Percentiles rank a stretch among this genome's conserved stretches.
phyloP scores from a whole-genome alignment of 2,797 vertebrate species.

The Lateolabrax maculatus region DNA sequence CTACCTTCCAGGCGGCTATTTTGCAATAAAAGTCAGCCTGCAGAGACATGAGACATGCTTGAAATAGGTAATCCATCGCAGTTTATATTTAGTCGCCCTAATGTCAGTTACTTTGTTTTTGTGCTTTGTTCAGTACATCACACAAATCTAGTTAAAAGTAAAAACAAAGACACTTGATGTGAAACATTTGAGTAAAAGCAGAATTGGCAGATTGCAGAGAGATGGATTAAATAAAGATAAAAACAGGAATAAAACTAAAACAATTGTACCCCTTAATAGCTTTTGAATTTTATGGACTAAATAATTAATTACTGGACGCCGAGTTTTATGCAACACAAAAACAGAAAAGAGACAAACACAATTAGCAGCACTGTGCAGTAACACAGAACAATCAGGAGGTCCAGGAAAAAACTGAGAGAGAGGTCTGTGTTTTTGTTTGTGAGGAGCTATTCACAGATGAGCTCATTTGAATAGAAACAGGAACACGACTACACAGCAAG shows the following conservation, averaged over 20 bases:
- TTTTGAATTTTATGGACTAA: conserved; percentile 19
- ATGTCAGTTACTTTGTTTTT: not conserved
- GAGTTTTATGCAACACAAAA: conserved; percentile 30
- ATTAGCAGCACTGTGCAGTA: conserved; percentile 6
- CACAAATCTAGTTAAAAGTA: not conserved
- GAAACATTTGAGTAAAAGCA: not conserved
- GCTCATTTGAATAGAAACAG: conserved; percentile 71
- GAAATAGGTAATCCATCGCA: not conserved
- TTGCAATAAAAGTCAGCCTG: not conserved
- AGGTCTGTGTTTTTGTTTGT: conserved; percentile 33
- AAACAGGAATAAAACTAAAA: not conserved
- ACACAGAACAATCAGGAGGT: conserved; percentile 41
- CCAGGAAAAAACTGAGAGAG: not conserved
- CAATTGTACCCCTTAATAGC: not conserved
- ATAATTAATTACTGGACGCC: not conserved
- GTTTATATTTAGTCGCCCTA: conserved; percentile 19
- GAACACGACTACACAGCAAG: conserved; percentile 28
- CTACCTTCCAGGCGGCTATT: not conserved
- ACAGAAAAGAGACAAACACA: conserved; percentile 18
- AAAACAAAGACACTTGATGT: not conserved
- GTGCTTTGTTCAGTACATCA: conserved; percentile 20
- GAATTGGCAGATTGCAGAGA: not conserved
- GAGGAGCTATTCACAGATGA: conserved; percentile 51
- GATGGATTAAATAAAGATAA: not conserved
- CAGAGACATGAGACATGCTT: not conserved